phyloP scores from a whole-genome alignment of 2,888 invertebrate species.

The Clivina fossor region DNA sequence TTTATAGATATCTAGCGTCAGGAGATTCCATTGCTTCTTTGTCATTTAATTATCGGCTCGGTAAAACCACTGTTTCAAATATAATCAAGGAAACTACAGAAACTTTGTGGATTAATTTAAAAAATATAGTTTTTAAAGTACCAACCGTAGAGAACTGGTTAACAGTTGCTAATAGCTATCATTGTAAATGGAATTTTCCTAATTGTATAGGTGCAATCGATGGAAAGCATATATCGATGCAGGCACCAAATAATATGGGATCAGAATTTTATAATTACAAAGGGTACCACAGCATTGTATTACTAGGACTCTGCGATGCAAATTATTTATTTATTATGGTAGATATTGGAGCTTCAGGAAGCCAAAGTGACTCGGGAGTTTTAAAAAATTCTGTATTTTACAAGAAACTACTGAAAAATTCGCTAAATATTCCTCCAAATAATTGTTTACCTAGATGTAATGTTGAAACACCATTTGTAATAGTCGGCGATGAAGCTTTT shows the following conservation, averaged over 20 bases:
- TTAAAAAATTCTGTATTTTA: slow-evolving; percentile 25
- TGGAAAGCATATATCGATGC: slow-evolving; percentile 22
- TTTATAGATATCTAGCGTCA: slow-evolving; percentile 18
- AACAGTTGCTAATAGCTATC: slow-evolving; percentile 1
- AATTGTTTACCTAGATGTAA: neutral
- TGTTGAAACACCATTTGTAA: neutral
- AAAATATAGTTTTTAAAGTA: slow-evolving; percentile 9
- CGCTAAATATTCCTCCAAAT: neutral
- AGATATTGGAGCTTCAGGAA: slow-evolving; percentile 36
- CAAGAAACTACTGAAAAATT: neutral
- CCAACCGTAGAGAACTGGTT: slow-evolving; percentile 7
- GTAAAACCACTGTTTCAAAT: slow-evolving; percentile 22
- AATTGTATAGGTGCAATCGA: slow-evolving; percentile 15
- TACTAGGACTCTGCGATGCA: slow-evolving; percentile 37
- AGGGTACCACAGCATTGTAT: slow-evolving; percentile 34
- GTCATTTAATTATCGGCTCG: slow-evolving; percentile 13
- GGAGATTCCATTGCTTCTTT: slow-evolving; percentile 15
- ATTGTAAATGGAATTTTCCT: slow-evolving; percentile 14
- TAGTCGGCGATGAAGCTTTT: no score
- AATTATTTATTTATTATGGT: slow-evolving; percentile 36
- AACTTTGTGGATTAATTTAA: slow-evolving; percentile 7
- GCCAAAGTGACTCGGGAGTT: slow-evolving; percentile 37
- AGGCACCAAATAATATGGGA: slow-evolving; percentile 35
- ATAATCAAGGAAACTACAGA: slow-evolving; percentile 17
- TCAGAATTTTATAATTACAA: slow-evolving; percentile 38